Percentiles rank a stretch among this genome's conserved stretches.
Evolutionary conservation across 1,140 invertebrate species (phyloP).

Genomic region (Harpegnathos saltator): DNA sequence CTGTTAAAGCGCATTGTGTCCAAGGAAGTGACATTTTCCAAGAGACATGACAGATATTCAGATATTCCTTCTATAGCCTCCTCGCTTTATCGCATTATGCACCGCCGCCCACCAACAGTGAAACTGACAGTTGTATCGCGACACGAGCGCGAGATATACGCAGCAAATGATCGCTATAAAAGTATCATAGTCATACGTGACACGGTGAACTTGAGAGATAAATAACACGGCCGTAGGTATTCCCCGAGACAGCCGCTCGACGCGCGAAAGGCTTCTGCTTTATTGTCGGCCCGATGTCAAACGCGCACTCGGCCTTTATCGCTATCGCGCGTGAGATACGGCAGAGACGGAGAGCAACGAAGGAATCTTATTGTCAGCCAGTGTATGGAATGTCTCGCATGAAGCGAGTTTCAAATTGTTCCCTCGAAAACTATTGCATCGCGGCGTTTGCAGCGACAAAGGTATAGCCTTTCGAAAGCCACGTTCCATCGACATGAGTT

Average conservation of each 20-base stretch:
- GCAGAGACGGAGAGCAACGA: too few relatives aligned
- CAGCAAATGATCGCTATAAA: constrained; percentile 40
- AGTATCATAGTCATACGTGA: not conserved
- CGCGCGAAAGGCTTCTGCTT: not conserved
- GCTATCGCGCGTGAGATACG: not conserved
- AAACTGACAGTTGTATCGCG: constrained; percentile 30
- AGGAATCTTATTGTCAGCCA: too few relatives aligned
- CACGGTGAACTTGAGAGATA: constrained; percentile 30
- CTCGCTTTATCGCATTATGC: too few relatives aligned
- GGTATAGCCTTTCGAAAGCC: too few relatives aligned
- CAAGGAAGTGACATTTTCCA: constrained; percentile 31
- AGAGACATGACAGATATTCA: not conserved
- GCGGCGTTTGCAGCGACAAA: too few relatives aligned
- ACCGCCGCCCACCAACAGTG: not conserved
- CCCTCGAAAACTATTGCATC: too few relatives aligned
- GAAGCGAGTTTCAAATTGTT: too few relatives aligned
- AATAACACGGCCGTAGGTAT: constrained; percentile 13
- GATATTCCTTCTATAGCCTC: constrained; percentile 25
- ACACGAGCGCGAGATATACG: not conserved
- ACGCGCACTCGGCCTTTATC: not conserved
- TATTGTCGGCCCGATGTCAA: not conserved
- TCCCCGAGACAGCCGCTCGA: not conserved
- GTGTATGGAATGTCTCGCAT: too few relatives aligned
- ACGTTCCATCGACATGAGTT: too few relatives aligned
- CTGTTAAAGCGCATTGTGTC: not conserved